phyloP scores from a whole-genome alignment of 2,113 vertebrate genomes.

The Motacilla alba region DNA sequence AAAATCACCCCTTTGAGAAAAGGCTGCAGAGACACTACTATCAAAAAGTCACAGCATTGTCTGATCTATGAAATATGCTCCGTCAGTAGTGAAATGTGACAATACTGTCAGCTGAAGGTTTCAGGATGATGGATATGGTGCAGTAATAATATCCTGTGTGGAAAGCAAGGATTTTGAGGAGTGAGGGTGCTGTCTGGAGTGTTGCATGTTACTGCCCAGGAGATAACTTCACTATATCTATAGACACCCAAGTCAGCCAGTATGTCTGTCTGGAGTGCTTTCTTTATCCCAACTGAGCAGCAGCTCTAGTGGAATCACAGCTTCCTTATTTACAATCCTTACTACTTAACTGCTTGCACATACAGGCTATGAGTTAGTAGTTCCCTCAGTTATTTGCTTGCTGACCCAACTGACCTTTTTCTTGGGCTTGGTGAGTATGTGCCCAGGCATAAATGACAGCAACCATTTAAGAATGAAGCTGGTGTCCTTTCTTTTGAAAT shows the following conservation, averaged over 20 bases:
- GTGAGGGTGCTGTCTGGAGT: background rate
- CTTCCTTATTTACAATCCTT: background rate
- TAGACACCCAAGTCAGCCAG: background rate
- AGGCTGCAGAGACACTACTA: background rate
- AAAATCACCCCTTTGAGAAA: background rate
- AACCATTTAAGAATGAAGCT: background rate
- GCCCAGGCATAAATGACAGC: background rate
- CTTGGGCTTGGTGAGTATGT: background rate
- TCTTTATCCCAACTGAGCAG: background rate
- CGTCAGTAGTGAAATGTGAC: background rate
- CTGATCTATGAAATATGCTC: background rate
- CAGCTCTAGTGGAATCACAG: background rate
- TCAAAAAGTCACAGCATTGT: background rate
- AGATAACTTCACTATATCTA: accelerated
- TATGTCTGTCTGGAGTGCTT: background rate
- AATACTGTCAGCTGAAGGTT: background rate
- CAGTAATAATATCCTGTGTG: background rate
- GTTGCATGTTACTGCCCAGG: too few species aligned
- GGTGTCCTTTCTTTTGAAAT: background rate
- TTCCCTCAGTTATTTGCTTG: background rate
- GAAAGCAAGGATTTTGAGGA: background rate
- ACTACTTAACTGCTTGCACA: background rate
- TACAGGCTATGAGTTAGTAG: background rate
- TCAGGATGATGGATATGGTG: background rate
- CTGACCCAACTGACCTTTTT: background rate